Evolutionary conservation across 2,888 invertebrate species (phyloP), one percentile per base, ranked within the genome.

Genomic region (Sinodicranocentrus sp.): DNA sequence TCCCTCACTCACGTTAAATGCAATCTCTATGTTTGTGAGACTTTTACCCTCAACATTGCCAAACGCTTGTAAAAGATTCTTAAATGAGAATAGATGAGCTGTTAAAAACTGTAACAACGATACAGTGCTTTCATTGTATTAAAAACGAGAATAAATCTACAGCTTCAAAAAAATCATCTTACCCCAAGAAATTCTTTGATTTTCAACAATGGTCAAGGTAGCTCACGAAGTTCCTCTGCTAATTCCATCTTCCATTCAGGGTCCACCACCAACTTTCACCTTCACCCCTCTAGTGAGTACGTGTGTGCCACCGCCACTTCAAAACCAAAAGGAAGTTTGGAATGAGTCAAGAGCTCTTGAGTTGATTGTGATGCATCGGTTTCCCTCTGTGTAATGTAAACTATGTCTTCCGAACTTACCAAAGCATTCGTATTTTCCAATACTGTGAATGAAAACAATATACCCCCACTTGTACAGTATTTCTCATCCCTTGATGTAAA

Each of bases 301-400:
- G n/a, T n/a, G n/a, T 21, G 10, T 3, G 13, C 23, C 57, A 8
- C 23, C 23, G 23, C 23, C 17, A 21, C 21, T 52, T n/a, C 48
- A 48, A 48, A 48, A n/a, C 5, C 2, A 48, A 6, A 25, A 28
- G 48, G 33, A 54, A 70, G 10, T 72, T 8, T 59, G 25, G 13
- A 59, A n/a, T 21, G 23, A 43, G 23, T 59, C 59, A 72, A 72
- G 72, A 59, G 72, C 59, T 72, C 63, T 75, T 65, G 39, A 65
- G 23, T 15, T 76, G 76, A 76, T 65, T 23, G 17, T 76, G 76
- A 76, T 76, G 65, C 39, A 76, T 76, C 26, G 25, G 28, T 26
- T 48, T 23, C 68, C 17, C 44, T 21, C 19, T 63, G 39, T 39
- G 39, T 39, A 39, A 39, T 39, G 39, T 8, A 39, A 8, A 39